These are phyloP conservation scores for Vanessa tameamea DNA, from an alignment of 1,140 invertebrate species.

Conservation along the genomic window DNA sequence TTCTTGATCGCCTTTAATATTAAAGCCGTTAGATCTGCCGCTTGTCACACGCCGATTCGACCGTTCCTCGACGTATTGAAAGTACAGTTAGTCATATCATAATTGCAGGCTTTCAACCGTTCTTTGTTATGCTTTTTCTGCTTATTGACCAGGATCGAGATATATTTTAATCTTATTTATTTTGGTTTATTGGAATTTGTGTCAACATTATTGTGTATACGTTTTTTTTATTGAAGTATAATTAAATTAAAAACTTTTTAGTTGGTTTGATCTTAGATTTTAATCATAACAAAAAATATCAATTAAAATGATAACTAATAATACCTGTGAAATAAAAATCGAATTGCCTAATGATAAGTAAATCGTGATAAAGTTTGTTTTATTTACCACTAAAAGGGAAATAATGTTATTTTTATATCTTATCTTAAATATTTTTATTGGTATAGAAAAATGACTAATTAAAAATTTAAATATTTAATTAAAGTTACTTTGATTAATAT, in stretches of 20 bases:
- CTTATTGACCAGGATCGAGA: not conserved
- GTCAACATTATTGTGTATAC: not conserved
- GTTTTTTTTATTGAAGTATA: not conserved
- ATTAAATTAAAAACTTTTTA: too few species aligned
- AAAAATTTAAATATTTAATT: too few species aligned
- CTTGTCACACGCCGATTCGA: not conserved
- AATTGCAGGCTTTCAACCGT: slow-evolving; percentile 11
- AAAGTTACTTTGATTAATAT: too few species aligned
- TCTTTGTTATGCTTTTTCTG: slow-evolving; percentile 13
- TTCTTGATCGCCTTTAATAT: slow-evolving; percentile 12
- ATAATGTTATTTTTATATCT: slow-evolving; percentile 11
- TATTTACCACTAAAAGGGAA: slow-evolving; percentile 13
- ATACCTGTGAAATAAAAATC: too few species aligned
- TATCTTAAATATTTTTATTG: slow-evolving; percentile 3
- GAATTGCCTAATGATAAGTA: too few species aligned
- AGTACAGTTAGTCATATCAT: slow-evolving; percentile 22
- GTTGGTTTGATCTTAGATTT: too few species aligned
- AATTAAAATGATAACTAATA: too few species aligned
- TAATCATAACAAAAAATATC: too few species aligned
- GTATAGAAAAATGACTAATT: too few species aligned
- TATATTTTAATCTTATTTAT: not conserved
- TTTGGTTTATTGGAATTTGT: not conserved
- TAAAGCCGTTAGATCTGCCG: slow-evolving; percentile 31
- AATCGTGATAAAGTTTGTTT: not conserved
- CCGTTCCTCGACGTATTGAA: slow-evolving; percentile 15